Percentiles rank a stretch among this genome's conserved stretches.
Evolutionary conservation across 2,888 invertebrate species (phyloP).

Genomic region (Didymodactylos carnosus): DNA sequence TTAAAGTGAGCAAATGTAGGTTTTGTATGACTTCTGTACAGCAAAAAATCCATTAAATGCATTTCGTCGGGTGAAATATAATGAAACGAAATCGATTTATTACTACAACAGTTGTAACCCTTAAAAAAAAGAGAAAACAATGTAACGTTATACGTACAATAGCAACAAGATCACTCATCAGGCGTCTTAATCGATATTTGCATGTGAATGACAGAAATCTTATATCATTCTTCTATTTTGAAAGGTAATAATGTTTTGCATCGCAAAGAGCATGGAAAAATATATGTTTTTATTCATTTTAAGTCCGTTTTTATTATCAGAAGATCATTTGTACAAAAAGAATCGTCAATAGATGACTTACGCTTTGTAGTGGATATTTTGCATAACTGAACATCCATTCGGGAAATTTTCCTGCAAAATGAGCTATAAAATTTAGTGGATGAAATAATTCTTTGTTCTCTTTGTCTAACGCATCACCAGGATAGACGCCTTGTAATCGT

Average conservation of each 20-base stretch:
- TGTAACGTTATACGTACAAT: too few species aligned
- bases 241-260: too few species aligned
- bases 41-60: not conserved
- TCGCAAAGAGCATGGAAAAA: too few species aligned
- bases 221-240: too few species aligned
- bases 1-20: not conserved
- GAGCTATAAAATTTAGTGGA: not conserved
- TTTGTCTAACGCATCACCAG: not conserved
- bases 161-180: too few species aligned
- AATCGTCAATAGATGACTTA: not conserved
- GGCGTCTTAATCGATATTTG: too few species aligned
- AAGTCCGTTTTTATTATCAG: not conserved
- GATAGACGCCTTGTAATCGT: not conserved
- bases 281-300: too few species aligned
- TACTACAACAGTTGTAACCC: conserved; percentile 6
- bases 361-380: conserved; percentile 1
- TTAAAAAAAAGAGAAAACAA: not conserved
- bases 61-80: conserved; percentile 1
- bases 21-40: not conserved
- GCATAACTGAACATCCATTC: conserved; percentile 2
- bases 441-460: conserved; percentile 6
- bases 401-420: conserved; percentile 7
- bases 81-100: conserved; percentile 7
- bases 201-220: too few species aligned
- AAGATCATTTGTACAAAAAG: not conserved